phyloP scores from a whole-genome alignment of 2,113 vertebrate species.

The Drymodes brunneopygia region DNA sequence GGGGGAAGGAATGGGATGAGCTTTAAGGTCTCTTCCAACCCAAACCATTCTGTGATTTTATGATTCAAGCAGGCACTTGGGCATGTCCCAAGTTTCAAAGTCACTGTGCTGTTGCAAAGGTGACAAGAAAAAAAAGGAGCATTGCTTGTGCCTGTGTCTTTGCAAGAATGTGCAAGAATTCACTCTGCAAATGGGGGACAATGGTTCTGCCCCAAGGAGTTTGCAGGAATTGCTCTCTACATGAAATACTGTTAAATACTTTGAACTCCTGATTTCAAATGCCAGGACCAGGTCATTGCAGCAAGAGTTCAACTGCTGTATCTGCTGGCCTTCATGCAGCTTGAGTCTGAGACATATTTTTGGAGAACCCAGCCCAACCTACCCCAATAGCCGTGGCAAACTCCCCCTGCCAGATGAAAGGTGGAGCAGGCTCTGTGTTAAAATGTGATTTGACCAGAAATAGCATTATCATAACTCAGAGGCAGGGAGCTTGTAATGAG shows the following conservation, averaged over 20 bases:
- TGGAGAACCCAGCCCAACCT: not conserved
- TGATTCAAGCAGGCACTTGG: not conserved
- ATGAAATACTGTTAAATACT: not conserved
- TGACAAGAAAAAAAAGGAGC: not conserved
- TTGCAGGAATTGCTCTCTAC: not conserved
- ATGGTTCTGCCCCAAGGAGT: not conserved
- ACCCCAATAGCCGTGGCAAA: fast-evolving
- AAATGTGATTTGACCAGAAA: not conserved
- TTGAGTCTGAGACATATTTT: not conserved
- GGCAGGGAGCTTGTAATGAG: not conserved
- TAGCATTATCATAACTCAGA: not conserved
- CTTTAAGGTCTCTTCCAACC: not conserved
- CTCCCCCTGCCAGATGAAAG: not conserved
- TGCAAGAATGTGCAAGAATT: not conserved
- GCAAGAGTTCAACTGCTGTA: not conserved
- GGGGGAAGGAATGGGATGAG: not conserved
- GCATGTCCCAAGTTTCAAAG: not conserved
- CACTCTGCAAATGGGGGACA: not conserved
- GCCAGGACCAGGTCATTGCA: not conserved
- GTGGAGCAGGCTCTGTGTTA: not conserved
- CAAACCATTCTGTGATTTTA: not conserved
- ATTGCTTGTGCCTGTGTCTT: not conserved
- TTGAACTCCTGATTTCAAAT: not conserved
- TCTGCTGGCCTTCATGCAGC: not conserved
- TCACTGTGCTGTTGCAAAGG: not conserved